These are phyloP conservation scores for Erythrocercus mccallii DNA, from an alignment of 2,113 vertebrate species.

Conservation along the genomic window DNA sequence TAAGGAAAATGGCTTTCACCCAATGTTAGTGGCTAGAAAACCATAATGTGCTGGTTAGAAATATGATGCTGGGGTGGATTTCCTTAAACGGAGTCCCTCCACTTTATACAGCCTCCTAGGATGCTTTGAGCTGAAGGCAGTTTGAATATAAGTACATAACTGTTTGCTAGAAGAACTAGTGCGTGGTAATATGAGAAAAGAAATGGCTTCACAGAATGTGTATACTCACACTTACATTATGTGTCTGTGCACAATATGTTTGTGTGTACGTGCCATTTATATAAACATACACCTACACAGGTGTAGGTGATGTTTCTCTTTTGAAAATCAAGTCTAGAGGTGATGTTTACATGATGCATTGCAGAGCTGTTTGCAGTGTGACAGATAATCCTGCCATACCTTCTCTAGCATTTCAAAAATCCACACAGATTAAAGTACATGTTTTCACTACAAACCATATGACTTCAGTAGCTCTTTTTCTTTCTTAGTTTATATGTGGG, in stretches of 20 bases:
- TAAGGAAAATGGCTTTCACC: neutral
- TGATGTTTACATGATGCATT: neutral
- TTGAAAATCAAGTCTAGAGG: neutral
- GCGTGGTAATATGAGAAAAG: accelerated
- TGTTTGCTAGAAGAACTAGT: neutral
- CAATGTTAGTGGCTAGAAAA: neutral
- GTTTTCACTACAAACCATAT: neutral
- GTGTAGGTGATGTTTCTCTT: neutral
- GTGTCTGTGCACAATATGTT: neutral
- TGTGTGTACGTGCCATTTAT: neutral
- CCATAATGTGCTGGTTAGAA: neutral
- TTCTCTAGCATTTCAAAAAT: neutral
- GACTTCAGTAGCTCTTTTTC: neutral
- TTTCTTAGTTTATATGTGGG: neutral
- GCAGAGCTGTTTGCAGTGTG: neutral
- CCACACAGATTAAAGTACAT: neutral
- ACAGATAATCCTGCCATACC: neutral
- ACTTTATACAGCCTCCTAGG: neutral
- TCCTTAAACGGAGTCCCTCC: neutral
- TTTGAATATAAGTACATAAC: neutral
- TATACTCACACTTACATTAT: neutral
- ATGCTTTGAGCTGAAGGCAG: neutral
- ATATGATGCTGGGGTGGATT: neutral
- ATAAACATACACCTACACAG: neutral
- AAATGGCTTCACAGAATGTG: neutral